Percentiles rank a stretch among this genome's conserved stretches.
Evolutionary conservation across 2,113 vertebrate species (phyloP).

Genomic region (Orcinus orca): DNA sequence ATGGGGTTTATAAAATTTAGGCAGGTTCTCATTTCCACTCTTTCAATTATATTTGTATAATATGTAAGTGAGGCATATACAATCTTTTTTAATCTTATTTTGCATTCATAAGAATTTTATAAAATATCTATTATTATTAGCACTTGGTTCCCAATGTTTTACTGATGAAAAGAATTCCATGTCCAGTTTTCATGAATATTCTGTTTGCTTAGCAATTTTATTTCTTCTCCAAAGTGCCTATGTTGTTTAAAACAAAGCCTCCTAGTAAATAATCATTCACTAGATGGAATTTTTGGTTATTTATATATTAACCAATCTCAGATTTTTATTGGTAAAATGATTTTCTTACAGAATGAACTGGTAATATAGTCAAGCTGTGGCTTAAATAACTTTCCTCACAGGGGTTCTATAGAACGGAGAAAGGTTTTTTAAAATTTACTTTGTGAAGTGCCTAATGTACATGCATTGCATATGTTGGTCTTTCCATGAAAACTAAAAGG

Average conservation of each 20-base stretch:
- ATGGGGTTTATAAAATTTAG: background rate
- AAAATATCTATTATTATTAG: background rate
- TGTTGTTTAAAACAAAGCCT: background rate
- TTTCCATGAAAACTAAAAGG: background rate
- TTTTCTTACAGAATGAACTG: background rate
- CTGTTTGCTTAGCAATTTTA: background rate
- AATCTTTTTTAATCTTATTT: background rate
- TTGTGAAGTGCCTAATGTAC: background rate
- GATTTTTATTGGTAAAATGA: background rate
- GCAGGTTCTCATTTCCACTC: background rate
- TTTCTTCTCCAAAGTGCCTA: background rate
- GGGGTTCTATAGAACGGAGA: background rate
- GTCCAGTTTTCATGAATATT: background rate
- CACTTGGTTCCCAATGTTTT: background rate
- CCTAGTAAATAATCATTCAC: background rate
- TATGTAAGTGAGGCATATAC: background rate
- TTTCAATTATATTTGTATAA: background rate
- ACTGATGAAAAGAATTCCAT: background rate
- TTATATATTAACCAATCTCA: background rate
- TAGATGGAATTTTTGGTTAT: background rate
- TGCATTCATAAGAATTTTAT: background rate
- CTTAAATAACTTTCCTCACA: background rate
- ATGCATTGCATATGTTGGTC: background rate
- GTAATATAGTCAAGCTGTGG: background rate
- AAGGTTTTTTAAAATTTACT: background rate